phyloP scores from a whole-genome alignment of 2,888 invertebrate species.

The Scaptomyza tumidula region DNA sequence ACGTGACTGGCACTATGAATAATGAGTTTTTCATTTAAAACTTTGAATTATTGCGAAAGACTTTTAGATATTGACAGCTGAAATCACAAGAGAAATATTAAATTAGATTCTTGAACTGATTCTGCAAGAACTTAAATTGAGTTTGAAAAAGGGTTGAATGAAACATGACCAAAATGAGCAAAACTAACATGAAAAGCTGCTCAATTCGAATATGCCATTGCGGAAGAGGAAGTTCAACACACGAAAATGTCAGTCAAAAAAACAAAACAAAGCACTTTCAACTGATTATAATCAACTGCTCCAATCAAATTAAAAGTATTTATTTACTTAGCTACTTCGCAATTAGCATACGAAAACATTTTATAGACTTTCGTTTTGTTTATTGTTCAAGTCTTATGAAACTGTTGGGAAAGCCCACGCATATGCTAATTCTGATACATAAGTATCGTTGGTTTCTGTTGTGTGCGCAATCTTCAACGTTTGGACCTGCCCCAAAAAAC shows the following conservation, averaged over 20 bases:
- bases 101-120: background rate
- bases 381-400: constrained; percentile 18
- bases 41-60: constrained; percentile 5
- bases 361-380: constrained; percentile 22
- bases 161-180: too few species aligned
- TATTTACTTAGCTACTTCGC: constrained; percentile 6
- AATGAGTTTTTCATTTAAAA: constrained; percentile 29
- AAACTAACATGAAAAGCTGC: too few species aligned
- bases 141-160: background rate
- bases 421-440: constrained; percentile 30
- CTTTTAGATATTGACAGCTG: constrained; percentile 9
- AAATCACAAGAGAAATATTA: background rate
- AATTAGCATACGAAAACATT: constrained; percentile 23
- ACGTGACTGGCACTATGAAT: constrained; percentile 39
- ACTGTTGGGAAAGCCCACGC: constrained; percentile 33
- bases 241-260: too few species aligned
- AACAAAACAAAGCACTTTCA: constrained; percentile 4
- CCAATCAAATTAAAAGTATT: constrained; percentile 1
- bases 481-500: constrained; percentile 33
- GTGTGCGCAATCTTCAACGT: constrained; percentile 32
- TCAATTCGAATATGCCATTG: background rate
- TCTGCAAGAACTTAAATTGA: background rate
- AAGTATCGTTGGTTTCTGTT: background rate
- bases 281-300: background rate
- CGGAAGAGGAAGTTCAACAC: background rate